Evolutionary conservation across 1,140 invertebrate species (phyloP).

Genomic region (Venturia canescens): DNA sequence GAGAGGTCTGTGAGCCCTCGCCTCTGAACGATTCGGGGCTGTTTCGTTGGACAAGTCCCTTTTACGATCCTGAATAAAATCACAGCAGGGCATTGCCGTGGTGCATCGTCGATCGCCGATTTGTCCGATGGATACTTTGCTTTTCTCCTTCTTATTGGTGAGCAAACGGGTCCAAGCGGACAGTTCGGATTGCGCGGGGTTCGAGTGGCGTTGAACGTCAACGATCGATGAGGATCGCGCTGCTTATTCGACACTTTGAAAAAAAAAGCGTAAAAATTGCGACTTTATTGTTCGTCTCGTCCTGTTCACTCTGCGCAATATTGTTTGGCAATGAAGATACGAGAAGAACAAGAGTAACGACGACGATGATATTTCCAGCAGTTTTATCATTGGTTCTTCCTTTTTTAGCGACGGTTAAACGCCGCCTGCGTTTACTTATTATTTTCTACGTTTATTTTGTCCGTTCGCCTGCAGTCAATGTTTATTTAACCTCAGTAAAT

Average conservation of each 20-base stretch:
- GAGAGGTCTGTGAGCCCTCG: conserved; percentile 45
- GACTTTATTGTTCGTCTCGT: conserved; percentile 26
- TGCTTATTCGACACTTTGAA: not conserved
- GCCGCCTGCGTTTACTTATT: not conserved
- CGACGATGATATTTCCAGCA: not conserved
- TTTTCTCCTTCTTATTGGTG: not conserved
- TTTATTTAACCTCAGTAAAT: too few species aligned
- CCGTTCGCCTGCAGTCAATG: too few species aligned
- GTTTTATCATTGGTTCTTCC: conserved; percentile 38
- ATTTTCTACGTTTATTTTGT: not conserved
- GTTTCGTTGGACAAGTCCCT: conserved; percentile 50
- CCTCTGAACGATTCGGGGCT: conserved; percentile 40
- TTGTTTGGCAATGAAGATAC: not conserved
- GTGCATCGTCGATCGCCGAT: conserved; percentile 52
- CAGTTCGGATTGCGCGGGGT: too few species aligned
- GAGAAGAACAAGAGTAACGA: not conserved
- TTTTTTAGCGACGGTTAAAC: conserved; percentile 25
- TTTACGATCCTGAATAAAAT: conserved; percentile 54
- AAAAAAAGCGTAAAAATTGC: conserved; percentile 1
- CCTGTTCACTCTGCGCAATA: conserved; percentile 1
- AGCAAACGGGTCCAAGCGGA: too few species aligned
- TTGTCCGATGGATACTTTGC: not conserved
- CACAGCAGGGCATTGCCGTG: conserved; percentile 68
- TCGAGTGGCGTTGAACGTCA: too few species aligned
- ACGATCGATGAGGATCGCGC: not conserved